These are phyloP conservation scores for Gastrophysa polygoni DNA, from an alignment of 2,888 invertebrate species.

Conservation along the genomic window DNA sequence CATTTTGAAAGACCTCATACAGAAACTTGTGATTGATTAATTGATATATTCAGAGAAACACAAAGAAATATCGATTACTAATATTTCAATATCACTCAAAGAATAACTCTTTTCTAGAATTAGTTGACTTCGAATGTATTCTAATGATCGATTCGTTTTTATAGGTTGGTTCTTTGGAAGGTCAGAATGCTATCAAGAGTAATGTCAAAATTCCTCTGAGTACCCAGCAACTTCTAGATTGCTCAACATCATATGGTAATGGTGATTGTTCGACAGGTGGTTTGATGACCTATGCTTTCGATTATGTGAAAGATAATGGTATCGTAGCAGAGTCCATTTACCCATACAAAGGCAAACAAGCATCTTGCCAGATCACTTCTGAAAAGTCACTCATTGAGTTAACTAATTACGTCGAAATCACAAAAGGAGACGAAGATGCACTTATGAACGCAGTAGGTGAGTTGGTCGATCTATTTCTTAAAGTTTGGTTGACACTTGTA, in stretches of 20 bases:
- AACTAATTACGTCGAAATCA: not conserved
- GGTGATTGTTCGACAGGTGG: not conserved
- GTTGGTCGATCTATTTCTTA: not conserved
- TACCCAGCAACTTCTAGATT: constrained; percentile 1
- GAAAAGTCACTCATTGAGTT: not conserved
- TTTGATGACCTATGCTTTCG: not conserved
- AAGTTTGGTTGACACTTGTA: too few relatives aligned
- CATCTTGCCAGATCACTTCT: not conserved
- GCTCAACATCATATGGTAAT: constrained; percentile 5
- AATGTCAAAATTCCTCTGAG: not conserved
- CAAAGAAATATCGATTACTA: too few relatives aligned
- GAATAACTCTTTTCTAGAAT: too few relatives aligned
- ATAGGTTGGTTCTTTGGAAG: constrained; percentile 5
- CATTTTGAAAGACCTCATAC: too few relatives aligned
- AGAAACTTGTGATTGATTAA: too few relatives aligned
- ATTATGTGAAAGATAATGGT: constrained; percentile 4
- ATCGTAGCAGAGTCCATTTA: not conserved
- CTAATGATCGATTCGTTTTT: not conserved
- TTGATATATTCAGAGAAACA: too few relatives aligned
- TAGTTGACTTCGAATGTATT: too few relatives aligned
- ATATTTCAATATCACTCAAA: too few relatives aligned
- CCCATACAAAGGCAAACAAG: not conserved
- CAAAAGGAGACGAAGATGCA: not conserved
- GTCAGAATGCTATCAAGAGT: constrained; percentile 3
- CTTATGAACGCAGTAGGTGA: constrained; percentile 5